Percentiles rank a stretch among this genome's conserved stretches.
phyloP scores from a whole-genome alignment of 2,113 vertebrate genomes.

The Peromyscus polionotus region DNA sequence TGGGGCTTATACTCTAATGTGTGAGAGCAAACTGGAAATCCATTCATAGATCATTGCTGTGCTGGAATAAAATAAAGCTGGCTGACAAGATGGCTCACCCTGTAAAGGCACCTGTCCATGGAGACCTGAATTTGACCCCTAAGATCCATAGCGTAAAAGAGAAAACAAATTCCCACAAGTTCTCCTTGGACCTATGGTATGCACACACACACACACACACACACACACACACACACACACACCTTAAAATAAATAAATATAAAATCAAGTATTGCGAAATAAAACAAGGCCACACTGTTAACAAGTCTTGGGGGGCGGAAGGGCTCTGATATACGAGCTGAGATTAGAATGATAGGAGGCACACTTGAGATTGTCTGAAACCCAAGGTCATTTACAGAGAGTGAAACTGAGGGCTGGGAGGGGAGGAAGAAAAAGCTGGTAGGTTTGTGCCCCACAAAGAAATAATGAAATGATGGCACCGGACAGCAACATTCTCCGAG shows the following conservation, averaged over 20 bases:
- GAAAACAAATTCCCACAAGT: not conserved
- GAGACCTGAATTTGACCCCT: not conserved
- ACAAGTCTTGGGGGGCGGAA: not conserved
- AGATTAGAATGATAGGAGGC: not conserved
- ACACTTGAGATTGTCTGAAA: not conserved
- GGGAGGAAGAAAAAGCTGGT: not conserved
- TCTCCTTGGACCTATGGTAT: not conserved
- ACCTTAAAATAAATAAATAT: not conserved
- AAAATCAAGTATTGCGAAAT: not conserved
- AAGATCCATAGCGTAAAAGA: not conserved
- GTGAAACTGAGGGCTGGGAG: not conserved
- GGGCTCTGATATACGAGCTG: not conserved
- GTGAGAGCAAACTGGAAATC: not conserved
- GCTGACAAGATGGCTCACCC: not conserved
- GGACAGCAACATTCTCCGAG: not conserved
- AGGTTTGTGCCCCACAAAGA: not conserved
- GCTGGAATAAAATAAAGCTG: not conserved
- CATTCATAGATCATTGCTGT: not conserved
- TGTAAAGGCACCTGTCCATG: not conserved
- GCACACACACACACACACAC: not conserved
- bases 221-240: not conserved
- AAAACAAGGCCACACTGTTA: not conserved
- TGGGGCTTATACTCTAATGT: not conserved
- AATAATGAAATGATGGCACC: not conserved
- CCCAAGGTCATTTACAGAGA: not conserved